phyloP scores from a whole-genome alignment of 2,113 vertebrate species.

The Pan troglodytes region NHGRI_mPanTro3-v2.1_pri NC_072420.2:41790001-41790500 shows the following conservation, averaged over 20 bases:
- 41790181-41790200: accelerated
- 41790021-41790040: neutral
- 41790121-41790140: neutral
- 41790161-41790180: accelerated
- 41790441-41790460: neutral
- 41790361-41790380: neutral
- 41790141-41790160: accelerated
- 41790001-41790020: no score
- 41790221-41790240: neutral
- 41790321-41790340: neutral
- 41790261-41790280: neutral
- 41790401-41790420: neutral
- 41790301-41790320: neutral
- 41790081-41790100: accelerated
- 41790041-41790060: neutral
- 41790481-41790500: neutral
- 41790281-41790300: neutral
- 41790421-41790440: no score
- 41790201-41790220: accelerated
- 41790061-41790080: neutral
- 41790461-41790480: no score
- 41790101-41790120: accelerated
- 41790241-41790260: neutral
- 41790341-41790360: neutral
- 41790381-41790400: neutral